Evolutionary conservation across 35 echinoderm and acorn worm species (phyloP), one percentile per base, ranked within the genome.

Genomic region (Strongylocentrotus purpuratus): DNA sequence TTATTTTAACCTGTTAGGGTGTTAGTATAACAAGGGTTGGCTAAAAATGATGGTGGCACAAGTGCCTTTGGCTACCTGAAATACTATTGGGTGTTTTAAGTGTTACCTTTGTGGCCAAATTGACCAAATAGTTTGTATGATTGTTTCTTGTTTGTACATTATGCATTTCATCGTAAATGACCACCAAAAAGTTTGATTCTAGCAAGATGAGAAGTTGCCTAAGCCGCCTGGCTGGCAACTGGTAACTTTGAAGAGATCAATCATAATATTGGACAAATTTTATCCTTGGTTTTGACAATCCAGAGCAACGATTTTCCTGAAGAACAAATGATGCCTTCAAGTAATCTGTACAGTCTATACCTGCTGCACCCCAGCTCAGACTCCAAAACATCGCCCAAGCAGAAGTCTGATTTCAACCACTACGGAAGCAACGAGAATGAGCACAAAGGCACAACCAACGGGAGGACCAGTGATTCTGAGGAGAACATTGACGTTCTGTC

Each of bases 281-380:
- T 33, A 33, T 94, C 1, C n/a, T 50, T 50, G 25, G 22, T 93
- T 17, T 4, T 78, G 88, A 33, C 87, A 18, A 11, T 18, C 8
- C 93, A 99, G 98, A 95, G 98, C 94, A 94, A 95, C 65, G 98
- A 99, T 70, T 99, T 99, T 94, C 94, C 95, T 41, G 97, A 99
- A 87, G 96, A 96, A 88, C 94, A 97, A 86, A 52, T 99, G 20
- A 97, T 99, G 98, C 96, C 96, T 20, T 97, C 96, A 20, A 94
- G 97, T 58, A 96, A 94, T 47, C 87, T 99, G 86, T 99, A 97
- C 95, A 97, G 98, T 93, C 88, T 99, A 31, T 99, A 99, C 61
- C 95, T 99, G 22, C 94, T 99, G 33, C 86, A 97, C 32, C 46
- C 97, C 48, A 96, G 58, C 61, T 91, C 96, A 22, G 95, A 94